A percentile compares a stretch with the other conserved stretches of the same genome.
These are phyloP conservation scores for Spodoptera frugiperda DNA, from an alignment of 1,140 invertebrate genomes.

Conservation along the genomic window DNA sequence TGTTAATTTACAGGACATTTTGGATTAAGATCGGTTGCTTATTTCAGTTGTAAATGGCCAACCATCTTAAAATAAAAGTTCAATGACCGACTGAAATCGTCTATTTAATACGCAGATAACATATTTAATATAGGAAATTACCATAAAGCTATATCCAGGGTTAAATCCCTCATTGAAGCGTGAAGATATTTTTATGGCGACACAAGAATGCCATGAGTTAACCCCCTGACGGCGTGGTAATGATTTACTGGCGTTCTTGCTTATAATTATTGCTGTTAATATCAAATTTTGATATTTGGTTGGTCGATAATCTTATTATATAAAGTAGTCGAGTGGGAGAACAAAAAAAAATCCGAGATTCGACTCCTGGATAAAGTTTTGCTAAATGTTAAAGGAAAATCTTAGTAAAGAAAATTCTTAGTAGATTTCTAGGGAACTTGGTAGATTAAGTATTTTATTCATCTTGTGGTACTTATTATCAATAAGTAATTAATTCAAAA, in stretches of 20 bases:
- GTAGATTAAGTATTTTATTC: no score
- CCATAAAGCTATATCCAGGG: constrained; percentile 12
- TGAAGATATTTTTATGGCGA: constrained; percentile 32
- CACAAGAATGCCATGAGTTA: neutral
- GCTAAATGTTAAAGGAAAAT: no score
- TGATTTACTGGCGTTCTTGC: constrained; percentile 17
- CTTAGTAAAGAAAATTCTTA: no score
- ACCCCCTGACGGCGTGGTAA: constrained; percentile 9
- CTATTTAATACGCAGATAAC: constrained; percentile 92
- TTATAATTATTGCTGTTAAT: constrained; percentile 14
- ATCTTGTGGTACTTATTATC: no score
- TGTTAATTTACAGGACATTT: no score
- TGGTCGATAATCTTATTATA: neutral
- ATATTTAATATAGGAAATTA: constrained; percentile 23
- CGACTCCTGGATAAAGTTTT: no score
- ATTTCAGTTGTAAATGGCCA: no score
- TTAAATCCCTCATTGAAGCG: constrained; percentile 33
- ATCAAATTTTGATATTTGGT: neutral
- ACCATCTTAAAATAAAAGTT: neutral
- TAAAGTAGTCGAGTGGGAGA: no score
- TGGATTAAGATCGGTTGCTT: no score
- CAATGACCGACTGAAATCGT: constrained; percentile 86
- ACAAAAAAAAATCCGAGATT: no score
- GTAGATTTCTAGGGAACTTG: no score
- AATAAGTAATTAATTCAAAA: no score